Conservation (phyloP, 2,113 vertebrate species). For the Planiliza haematocheilus region DNA sequence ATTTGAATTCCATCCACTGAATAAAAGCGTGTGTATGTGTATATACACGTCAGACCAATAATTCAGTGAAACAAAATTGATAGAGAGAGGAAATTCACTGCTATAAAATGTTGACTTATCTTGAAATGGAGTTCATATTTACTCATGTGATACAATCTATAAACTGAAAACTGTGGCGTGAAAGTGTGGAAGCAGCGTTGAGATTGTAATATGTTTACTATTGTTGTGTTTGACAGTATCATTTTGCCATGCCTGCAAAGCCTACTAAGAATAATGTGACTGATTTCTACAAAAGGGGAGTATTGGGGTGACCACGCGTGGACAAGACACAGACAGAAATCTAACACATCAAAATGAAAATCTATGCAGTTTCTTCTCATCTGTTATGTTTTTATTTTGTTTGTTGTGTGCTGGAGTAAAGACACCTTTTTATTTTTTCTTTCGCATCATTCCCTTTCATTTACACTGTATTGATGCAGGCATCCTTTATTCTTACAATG, state of each 20-base stretch:
- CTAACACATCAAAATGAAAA: constrained; percentile 61
- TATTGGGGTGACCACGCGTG: constrained; percentile 21
- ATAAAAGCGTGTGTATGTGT: constrained; percentile 17
- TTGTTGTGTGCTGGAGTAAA: constrained; percentile 19
- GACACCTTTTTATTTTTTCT: constrained; percentile 13
- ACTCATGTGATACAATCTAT: constrained; percentile 34
- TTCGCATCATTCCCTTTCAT: constrained; percentile 18
- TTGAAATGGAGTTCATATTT: constrained; percentile 29
- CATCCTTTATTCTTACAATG: constrained; percentile 46
- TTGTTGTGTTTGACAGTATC: constrained; percentile 38
- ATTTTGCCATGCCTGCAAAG: constrained; percentile 39
- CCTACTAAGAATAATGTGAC: constrained; percentile 30
- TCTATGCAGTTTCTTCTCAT: constrained; percentile 54
- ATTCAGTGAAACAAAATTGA: constrained; percentile 14
- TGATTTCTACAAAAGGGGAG: constrained; percentile 42
- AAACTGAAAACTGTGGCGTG: constrained; percentile 12
- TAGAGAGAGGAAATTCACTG: not conserved
- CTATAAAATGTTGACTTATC: constrained; percentile 11
- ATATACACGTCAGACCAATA: constrained; percentile 27
- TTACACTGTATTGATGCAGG: constrained; percentile 33
- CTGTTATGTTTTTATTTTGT: constrained; percentile 28
- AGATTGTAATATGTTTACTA: constrained; percentile 37
- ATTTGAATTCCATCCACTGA: constrained; percentile 22
- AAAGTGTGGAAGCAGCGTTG: constrained; percentile 20
- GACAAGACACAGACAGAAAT: constrained; percentile 14